Percentiles rank a stretch among this genome's conserved stretches.
Evolutionary conservation across 2,797 vertebrate genomes (phyloP).

Genomic region (Lates japonicus): DNA sequence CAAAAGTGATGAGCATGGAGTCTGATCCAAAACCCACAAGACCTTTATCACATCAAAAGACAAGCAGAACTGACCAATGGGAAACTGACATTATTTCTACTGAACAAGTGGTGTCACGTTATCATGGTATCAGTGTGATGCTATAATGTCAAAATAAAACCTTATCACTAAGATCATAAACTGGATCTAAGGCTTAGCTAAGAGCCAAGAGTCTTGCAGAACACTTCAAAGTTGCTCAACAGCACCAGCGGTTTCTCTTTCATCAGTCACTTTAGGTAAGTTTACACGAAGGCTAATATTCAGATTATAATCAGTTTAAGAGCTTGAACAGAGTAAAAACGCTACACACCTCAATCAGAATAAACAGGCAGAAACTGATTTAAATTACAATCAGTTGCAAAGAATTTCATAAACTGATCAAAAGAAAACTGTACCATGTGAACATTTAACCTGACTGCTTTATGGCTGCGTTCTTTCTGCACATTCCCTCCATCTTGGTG

Average conservation of each 20-base stretch:
- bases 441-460: no score
- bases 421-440: no score
- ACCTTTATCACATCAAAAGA: neutral
- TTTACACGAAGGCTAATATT: no score
- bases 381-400: no score
- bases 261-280: neutral
- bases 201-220: neutral
- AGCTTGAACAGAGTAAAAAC: no score
- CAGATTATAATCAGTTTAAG: no score
- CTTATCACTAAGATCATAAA: neutral
- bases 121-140: neutral
- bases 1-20: neutral
- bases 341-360: no score
- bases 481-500: no score
- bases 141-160: neutral
- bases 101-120: neutral
- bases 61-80: neutral
- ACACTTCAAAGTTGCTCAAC: neutral
- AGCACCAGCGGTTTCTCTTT: neutral
- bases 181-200: neutral
- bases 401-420: no score
- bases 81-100: neutral
- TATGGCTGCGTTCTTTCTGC: no score
- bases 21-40: neutral
- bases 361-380: no score